Evolutionary conservation across 2,797 vertebrate species (phyloP).

Genomic region (Podargus strigoides): DNA sequence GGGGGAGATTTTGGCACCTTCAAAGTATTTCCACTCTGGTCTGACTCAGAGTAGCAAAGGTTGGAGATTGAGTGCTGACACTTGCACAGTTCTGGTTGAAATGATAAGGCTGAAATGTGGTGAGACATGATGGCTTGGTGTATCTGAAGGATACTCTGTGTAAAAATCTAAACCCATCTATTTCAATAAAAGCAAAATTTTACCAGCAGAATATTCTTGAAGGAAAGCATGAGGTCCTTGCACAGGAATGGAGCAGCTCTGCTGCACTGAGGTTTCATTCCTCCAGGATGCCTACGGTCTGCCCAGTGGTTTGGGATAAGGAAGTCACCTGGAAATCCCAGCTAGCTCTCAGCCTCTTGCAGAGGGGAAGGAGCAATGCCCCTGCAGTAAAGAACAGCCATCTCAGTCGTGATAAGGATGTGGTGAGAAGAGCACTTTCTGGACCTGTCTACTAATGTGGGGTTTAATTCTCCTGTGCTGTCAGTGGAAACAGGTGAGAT

Average conservation of each 20-base stretch:
- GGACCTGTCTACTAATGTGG: rapidly evolving
- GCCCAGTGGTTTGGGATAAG: not conserved
- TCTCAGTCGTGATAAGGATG: rapidly evolving
- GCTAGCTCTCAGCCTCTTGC: not conserved
- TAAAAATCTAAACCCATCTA: not conserved
- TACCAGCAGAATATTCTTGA: rapidly evolving
- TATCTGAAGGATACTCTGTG: not conserved
- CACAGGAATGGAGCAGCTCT: not conserved
- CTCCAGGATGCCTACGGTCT: not conserved
- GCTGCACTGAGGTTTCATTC: not conserved
- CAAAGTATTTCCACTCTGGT: not conserved
- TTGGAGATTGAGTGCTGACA: not conserved
- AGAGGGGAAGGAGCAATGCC: not conserved
- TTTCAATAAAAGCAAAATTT: not conserved
- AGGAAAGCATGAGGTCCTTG: not conserved
- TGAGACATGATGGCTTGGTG: rapidly evolving
- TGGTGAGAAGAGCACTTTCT: not conserved
- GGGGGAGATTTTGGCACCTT: not conserved
- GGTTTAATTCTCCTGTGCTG: rapidly evolving
- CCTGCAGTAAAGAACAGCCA: not conserved
- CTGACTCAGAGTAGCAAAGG: not conserved
- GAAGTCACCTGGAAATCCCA: not conserved
- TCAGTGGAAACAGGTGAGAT: not conserved
- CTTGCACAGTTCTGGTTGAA: not conserved
- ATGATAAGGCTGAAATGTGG: rapidly evolving